These are phyloP conservation scores for Anabacerthia variegaticeps DNA, from an alignment of 2,797 vertebrate genomes.

Conservation along the genomic window DNA sequence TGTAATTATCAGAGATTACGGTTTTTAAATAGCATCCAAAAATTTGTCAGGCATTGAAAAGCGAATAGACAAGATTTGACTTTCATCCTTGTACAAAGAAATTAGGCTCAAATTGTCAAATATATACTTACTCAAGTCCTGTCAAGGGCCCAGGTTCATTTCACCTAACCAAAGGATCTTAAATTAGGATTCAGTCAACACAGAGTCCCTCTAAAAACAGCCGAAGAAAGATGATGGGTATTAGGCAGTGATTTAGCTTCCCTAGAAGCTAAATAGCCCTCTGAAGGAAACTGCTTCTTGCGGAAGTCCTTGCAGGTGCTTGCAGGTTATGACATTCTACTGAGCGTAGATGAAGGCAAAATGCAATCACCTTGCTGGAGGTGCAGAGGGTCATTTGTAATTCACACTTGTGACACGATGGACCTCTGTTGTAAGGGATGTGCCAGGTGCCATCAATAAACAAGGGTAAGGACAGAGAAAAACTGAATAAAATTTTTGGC, in stretches of 20 bases:
- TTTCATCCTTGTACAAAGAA: neutral
- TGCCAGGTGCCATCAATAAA: neutral
- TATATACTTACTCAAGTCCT: neutral
- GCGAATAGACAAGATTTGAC: neutral
- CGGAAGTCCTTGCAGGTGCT: neutral
- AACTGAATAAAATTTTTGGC: neutral
- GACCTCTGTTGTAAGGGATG: neutral
- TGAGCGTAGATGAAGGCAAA: neutral
- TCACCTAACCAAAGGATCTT: neutral
- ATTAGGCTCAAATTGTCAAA: neutral
- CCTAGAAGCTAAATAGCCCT: neutral
- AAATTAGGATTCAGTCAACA: neutral
- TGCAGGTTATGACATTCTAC: rapidly evolving
- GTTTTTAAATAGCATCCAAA: neutral
- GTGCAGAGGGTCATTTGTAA: rapidly evolving
- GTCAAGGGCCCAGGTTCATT: neutral
- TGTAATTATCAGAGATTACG: neutral
- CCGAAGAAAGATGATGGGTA: neutral
- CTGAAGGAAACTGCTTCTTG: neutral
- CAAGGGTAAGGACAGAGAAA: neutral
- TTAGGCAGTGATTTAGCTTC: neutral
- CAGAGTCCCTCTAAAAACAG: neutral
- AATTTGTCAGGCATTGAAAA: neutral
- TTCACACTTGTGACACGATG: neutral
- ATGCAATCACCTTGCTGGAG: neutral